phyloP scores from a whole-genome alignment of 2,888 invertebrate genomes.

The Melitaea athalia region DNA sequence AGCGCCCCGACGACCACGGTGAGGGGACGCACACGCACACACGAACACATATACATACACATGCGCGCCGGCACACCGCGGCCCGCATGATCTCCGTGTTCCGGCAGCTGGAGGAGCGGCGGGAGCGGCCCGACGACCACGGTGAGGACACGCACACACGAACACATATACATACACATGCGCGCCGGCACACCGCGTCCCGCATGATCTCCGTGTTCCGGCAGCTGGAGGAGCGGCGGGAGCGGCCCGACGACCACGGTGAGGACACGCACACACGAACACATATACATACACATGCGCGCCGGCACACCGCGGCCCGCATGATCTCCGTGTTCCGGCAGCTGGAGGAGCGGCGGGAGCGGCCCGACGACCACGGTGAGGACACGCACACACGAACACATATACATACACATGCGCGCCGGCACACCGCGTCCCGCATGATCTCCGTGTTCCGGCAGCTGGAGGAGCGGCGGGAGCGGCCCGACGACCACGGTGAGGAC shows the following conservation, averaged over 20 bases:
- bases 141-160: conserved; percentile 25
- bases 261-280: conserved; percentile 18
- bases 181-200: conserved; percentile 88
- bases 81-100: conserved; percentile 94
- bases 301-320: conserved; percentile 91
- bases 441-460: conserved; percentile 93
- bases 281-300: neutral
- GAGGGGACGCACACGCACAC: conserved; percentile 16
- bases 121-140: conserved; percentile 75
- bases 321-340: conserved; percentile 95
- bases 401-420: neutral
- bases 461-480: conserved; percentile 85
- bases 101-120: conserved; percentile 92
- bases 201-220: conserved; percentile 95
- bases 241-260: conserved; percentile 72
- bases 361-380: conserved; percentile 70
- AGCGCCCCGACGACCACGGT: conserved; percentile 72
- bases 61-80: conserved; percentile 85
- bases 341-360: conserved; percentile 87
- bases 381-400: neutral
- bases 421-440: conserved; percentile 93
- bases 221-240: conserved; percentile 89
- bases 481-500: conserved; percentile 64
- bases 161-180: neutral
- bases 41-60: neutral